Evolutionary conservation across 2,113 vertebrate species (phyloP).

Genomic region (Rhea pennata): DNA sequence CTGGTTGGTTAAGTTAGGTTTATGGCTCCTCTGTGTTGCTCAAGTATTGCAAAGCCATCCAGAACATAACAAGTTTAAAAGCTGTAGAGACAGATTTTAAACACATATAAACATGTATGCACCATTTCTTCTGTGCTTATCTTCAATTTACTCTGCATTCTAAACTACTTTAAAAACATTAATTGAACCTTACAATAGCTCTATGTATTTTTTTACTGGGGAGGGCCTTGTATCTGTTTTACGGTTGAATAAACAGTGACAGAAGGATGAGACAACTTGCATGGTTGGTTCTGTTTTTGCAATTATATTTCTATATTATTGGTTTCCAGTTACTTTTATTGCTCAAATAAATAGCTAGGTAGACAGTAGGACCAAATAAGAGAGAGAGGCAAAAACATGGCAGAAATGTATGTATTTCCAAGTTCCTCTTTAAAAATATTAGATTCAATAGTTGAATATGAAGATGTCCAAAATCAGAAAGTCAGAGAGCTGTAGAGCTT

Average conservation of each 20-base stretch:
- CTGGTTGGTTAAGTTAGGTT: conserved; percentile 40
- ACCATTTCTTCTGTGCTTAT: conserved; percentile 2
- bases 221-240: background rate
- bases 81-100: conserved; percentile 4
- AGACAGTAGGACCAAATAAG: background rate
- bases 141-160: background rate
- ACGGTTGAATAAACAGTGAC: background rate
- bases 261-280: background rate
- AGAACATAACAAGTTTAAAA: background rate
- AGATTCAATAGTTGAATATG: background rate
- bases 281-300: background rate
- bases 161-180: background rate
- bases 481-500: background rate
- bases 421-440: background rate
- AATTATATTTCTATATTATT: background rate
- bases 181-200: background rate
- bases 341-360: background rate
- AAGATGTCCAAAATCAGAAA: background rate
- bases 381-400: background rate
- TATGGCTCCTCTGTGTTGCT: conserved; percentile 4
- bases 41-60: background rate
- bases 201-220: background rate
- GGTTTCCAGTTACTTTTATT: background rate
- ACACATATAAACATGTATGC: background rate
- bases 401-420: background rate